Conservation (phyloP, 2,797 vertebrate genomes). For the Remorina albescens region DNA sequence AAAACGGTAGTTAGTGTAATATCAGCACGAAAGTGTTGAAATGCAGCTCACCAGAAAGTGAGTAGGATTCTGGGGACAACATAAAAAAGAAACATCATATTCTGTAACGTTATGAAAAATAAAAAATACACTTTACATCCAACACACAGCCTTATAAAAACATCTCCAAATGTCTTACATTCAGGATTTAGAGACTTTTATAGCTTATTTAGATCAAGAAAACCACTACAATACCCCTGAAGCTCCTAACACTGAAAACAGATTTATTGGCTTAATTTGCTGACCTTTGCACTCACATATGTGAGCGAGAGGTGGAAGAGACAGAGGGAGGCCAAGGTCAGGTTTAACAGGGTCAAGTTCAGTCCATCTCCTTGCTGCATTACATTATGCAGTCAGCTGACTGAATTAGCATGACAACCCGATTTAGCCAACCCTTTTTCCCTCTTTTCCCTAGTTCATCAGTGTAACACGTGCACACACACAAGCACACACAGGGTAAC, state of each 20-base stretch:
- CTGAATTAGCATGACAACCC: conserved; percentile 87
- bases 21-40: not conserved
- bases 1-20: not conserved
- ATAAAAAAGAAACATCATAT: not conserved
- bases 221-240: not conserved
- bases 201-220: not conserved
- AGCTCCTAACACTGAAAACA: conserved; percentile 59
- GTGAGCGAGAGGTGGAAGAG: conserved; percentile 55
- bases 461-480: conserved; percentile 52
- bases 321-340: conserved; percentile 82
- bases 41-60: too few species aligned
- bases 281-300: conserved; percentile 71
- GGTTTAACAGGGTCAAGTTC: conserved; percentile 87
- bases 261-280: conserved; percentile 85
- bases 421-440: conserved; percentile 81
- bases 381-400: conserved; percentile 87
- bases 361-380: conserved; percentile 82
- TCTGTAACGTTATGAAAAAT: not conserved
- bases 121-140: not conserved
- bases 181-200: not conserved
- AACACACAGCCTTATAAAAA: not conserved
- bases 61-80: not conserved
- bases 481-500: not conserved
- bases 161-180: not conserved
- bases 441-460: conserved; percentile 77